These are phyloP conservation scores for Drosophila ananassae DNA, from an alignment of 1,140 invertebrate species.

Conservation along the genomic window DNA sequence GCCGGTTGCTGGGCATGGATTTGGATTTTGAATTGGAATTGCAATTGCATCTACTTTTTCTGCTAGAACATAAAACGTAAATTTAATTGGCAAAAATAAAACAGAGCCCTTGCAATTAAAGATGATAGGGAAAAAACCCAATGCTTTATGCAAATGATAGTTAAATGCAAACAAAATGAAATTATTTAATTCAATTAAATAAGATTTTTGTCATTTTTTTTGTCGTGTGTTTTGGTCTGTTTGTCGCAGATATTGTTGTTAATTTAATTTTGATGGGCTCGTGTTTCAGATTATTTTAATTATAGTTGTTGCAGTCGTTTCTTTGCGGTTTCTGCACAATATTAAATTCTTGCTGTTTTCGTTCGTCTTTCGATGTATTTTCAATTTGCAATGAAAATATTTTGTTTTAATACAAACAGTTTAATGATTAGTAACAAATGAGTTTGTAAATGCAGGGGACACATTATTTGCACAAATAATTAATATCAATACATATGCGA, in stretches of 20 bases:
- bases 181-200: slow-evolving; percentile 82
- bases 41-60: slow-evolving; percentile 47
- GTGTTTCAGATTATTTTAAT: background rate
- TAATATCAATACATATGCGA: slow-evolving; percentile 60
- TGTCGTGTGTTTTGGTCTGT: slow-evolving; percentile 7
- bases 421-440: slow-evolving; percentile 79
- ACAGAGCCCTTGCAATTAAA: slow-evolving; percentile 20
- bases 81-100: slow-evolving; percentile 55
- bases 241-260: slow-evolving; percentile 19
- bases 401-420: slow-evolving; percentile 35
- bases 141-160: slow-evolving; percentile 55
- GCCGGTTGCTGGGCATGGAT: slow-evolving; percentile 22
- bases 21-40: slow-evolving; percentile 1
- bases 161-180: slow-evolving; percentile 74
- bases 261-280: slow-evolving; percentile 37
- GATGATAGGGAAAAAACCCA: slow-evolving; percentile 32
- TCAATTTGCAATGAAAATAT: slow-evolving; percentile 48
- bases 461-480: slow-evolving; percentile 79
- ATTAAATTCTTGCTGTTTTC: slow-evolving; percentile 28
- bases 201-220: slow-evolving; percentile 69
- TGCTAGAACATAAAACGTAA: slow-evolving; percentile 70
- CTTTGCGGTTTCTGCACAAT: slow-evolving; percentile 47
- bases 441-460: slow-evolving; percentile 67
- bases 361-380: slow-evolving; percentile 13
- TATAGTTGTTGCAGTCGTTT: slow-evolving; percentile 28